These are phyloP conservation scores for Callaeas wilsoni DNA, from an alignment of 2,113 vertebrate genomes.

Conservation along the genomic window DNA sequence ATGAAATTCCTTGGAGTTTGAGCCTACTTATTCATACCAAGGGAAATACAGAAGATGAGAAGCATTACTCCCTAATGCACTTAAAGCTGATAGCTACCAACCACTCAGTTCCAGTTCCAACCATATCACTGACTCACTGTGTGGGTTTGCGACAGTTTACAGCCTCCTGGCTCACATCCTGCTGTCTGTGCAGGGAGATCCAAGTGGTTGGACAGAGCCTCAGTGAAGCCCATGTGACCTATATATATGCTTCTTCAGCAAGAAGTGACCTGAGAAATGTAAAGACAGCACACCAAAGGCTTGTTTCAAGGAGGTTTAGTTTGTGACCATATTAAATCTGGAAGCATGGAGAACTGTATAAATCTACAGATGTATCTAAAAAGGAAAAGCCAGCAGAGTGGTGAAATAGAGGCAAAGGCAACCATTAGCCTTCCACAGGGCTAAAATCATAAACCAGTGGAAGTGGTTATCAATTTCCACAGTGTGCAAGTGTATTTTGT, in stretches of 20 bases:
- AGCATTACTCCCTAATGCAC: not conserved
- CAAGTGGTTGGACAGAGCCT: not conserved
- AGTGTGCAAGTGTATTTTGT: not conserved
- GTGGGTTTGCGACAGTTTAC: conserved; percentile 12
- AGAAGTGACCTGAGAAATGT: not conserved
- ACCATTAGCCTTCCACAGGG: not conserved
- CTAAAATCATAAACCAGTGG: not conserved
- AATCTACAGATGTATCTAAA: not conserved
- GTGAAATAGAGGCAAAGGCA: not conserved
- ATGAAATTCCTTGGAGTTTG: not conserved
- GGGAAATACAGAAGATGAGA: not conserved
- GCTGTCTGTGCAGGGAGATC: not conserved
- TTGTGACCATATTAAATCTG: not conserved
- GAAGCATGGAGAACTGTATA: not conserved
- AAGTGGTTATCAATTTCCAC: not conserved
- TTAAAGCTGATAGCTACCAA: not conserved
- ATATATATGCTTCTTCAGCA: not conserved
- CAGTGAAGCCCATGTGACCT: not conserved
- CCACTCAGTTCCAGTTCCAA: not conserved
- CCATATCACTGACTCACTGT: conserved; percentile 27
- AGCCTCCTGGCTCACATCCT: not conserved
- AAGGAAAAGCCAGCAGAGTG: not conserved
- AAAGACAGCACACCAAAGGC: not conserved
- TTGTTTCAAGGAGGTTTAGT: not conserved
- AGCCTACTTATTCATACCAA: not conserved